Conservation (phyloP, 2,113 vertebrate species). For the Dunckerocampus dactyliophorus region DNA sequence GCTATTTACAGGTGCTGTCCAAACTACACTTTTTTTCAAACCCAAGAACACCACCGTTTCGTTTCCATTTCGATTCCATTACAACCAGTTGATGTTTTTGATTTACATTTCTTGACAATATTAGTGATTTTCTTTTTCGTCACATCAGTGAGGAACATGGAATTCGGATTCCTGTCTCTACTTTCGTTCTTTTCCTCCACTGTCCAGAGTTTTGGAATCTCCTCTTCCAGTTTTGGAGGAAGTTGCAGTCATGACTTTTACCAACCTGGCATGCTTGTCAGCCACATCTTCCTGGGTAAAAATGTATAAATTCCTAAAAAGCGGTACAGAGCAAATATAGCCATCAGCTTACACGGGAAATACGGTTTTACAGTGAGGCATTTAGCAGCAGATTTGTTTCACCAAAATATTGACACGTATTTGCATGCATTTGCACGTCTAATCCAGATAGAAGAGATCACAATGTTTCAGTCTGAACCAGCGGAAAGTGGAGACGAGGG, state of each 20-base stretch:
- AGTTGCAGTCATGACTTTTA: background rate
- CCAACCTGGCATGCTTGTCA: background rate
- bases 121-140: too few relatives aligned
- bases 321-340: background rate
- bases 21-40: too few relatives aligned
- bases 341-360: conserved; percentile 15
- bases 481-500: conserved; percentile 25
- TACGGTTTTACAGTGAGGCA: conserved; percentile 16
- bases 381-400: conserved; percentile 17
- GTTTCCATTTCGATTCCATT: too few relatives aligned
- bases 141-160: too few relatives aligned
- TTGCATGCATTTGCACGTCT: conserved; percentile 23
- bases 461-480: conserved; percentile 32
- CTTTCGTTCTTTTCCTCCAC: too few relatives aligned
- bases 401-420: conserved; percentile 30
- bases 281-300: background rate
- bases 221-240: too few relatives aligned
- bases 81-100: too few relatives aligned
- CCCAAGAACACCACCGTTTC: too few relatives aligned
- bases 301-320: conserved; percentile 12
- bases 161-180: too few relatives aligned
- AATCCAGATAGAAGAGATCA: conserved; percentile 41
- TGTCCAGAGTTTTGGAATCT: too few relatives aligned
- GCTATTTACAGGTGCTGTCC: too few relatives aligned
- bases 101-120: too few relatives aligned